These are phyloP conservation scores for Alentia gelatinosa DNA, from an alignment of 2,888 invertebrate genomes.

Conservation along the genomic window DNA sequence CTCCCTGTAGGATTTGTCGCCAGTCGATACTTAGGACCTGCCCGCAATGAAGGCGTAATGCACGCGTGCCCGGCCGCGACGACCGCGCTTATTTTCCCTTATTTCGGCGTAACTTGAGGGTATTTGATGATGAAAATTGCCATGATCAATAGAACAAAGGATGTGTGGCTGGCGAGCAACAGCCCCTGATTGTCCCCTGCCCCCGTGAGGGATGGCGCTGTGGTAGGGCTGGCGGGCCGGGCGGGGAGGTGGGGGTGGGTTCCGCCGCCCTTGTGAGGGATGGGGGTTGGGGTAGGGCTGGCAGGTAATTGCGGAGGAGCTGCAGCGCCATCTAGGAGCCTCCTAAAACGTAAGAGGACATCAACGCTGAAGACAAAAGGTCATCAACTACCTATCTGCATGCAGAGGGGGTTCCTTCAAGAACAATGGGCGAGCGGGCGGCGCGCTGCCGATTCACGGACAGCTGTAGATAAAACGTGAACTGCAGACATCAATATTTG, in stretches of 20 bases:
- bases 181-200: constrained; percentile 42
- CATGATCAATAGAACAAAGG: constrained; percentile 53
- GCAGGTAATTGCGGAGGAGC: constrained; percentile 25
- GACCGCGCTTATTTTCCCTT: constrained; percentile 25
- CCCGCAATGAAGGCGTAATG: background rate
- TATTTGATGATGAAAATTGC: constrained; percentile 52
- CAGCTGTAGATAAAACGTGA: background rate
- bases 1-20: background rate
- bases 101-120: constrained; percentile 53
- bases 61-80: background rate
- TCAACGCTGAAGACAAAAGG: constrained; percentile 22
- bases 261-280: background rate
- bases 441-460: background rate
- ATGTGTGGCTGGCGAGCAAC: constrained; percentile 35
- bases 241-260: background rate
- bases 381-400: background rate
- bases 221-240: background rate
- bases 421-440: background rate
- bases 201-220: background rate
- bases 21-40: constrained; percentile 3
- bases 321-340: background rate
- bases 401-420: background rate
- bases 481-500: background rate
- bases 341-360: background rate
- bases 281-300: background rate